Evolutionary conservation across 2,888 invertebrate species (phyloP).

Genomic region (Eupelmus urozonus): DNA sequence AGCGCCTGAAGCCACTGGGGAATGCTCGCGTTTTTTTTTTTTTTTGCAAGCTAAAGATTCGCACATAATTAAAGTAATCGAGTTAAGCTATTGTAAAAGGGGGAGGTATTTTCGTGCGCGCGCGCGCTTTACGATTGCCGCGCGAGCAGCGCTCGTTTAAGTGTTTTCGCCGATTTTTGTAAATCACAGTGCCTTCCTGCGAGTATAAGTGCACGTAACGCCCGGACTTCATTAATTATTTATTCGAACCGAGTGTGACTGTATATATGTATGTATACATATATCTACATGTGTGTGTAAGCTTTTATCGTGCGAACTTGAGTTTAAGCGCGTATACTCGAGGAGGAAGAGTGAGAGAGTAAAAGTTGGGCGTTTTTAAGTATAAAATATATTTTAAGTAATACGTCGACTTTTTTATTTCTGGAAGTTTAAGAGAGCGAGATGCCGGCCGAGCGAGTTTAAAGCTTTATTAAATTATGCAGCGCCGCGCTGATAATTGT

Average conservation of each 20-base stretch:
- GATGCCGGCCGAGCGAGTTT: background rate
- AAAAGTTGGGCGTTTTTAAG: background rate
- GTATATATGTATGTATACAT: too few species aligned
- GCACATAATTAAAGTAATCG: constrained; percentile 2
- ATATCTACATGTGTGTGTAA: background rate
- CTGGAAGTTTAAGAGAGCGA: background rate
- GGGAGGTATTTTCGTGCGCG: constrained; percentile 12
- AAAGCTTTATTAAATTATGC: constrained; percentile 13
- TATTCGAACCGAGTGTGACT: constrained; percentile 4
- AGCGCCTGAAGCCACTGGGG: too few species aligned
- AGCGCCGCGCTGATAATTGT: constrained; percentile 13
- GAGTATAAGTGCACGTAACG: background rate
- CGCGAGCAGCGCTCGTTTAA: constrained; percentile 7
- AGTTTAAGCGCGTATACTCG: too few species aligned
- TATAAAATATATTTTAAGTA: background rate
- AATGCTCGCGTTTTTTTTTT: too few species aligned
- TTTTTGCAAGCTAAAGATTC: constrained; percentile 13
- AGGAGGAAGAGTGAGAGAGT: constrained; percentile 2
- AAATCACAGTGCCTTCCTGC: constrained; percentile 1
- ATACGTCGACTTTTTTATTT: background rate
- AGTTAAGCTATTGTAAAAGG: constrained; percentile 32
- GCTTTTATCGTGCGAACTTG: constrained; percentile 35
- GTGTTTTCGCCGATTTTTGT: constrained; percentile 30
- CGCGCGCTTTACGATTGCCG: too few species aligned
- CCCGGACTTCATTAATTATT: constrained; percentile 37